Evolutionary conservation across 2,888 invertebrate species (phyloP), one percentile per base, ranked within the genome.

Genomic region (Baccha elongata): DNA sequence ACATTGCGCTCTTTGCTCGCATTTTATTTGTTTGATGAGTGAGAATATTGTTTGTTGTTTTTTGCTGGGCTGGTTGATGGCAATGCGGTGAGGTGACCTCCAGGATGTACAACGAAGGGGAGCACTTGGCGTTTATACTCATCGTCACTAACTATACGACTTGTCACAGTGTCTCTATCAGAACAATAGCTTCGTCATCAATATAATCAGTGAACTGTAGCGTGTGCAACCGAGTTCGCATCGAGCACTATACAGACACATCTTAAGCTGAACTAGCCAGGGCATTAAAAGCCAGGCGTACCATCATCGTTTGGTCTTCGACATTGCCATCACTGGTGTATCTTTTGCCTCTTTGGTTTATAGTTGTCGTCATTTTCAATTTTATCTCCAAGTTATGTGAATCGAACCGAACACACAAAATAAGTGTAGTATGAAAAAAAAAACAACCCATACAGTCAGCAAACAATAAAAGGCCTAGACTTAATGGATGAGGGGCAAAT

Each of bases 351-450:
- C 60, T 60, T 32, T 40, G 60, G 65, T 37, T 37, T 67, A 76
- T 68, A 72, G 76, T 68, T 76, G 83, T 67, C 68, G 76, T 81
- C 75, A 75, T 81, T 83, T 76, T 76, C 76, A 83, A 58, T 76
- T 83, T 83, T 78, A 83, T 83, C 76, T 78, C 73, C 72, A 78
- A 76, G 76, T 73, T 76, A 78, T 62, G 29, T 29, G 78, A 83
- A 72, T 72, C 69, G 29, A 53, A 32, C 29, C 29, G 7, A 32
- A 32, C 29, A 32, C 8, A 32, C 29, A 7, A 32, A 73, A 40
- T 58, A 11, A 73, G 83, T 76, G 71, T 73, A 68, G 42, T 19
- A 48, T 23, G 48, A 48, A 48, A 60, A 80, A n/a, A n/a, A n/a
- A n/a, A n/a, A n/a, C n/a, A n/a, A 80, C 79, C 65, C 53, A 60